Conservation (phyloP, 2,113 vertebrate genomes). For the Vidua macroura region DNA sequence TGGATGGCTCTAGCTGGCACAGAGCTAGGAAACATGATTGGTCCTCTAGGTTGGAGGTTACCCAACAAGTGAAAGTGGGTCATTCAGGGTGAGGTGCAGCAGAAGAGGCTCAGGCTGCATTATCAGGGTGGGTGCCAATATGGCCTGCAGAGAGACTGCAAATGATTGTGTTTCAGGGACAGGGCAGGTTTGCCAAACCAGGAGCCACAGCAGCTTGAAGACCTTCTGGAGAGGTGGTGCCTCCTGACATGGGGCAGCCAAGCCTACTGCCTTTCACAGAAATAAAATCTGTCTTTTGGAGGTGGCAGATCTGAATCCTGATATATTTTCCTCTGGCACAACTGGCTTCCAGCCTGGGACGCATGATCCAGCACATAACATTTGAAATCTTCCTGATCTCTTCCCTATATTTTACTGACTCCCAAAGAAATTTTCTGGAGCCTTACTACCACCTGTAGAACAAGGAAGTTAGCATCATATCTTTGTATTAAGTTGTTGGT, state of each 20-base stretch:
- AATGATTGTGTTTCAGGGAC: background rate
- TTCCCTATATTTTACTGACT: background rate
- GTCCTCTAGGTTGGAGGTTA: background rate
- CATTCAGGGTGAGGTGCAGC: background rate
- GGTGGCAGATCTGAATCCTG: background rate
- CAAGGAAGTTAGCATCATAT: background rate
- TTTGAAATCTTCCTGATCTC: background rate
- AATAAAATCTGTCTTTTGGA: background rate
- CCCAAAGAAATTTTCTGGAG: background rate
- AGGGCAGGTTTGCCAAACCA: background rate
- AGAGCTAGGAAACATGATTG: background rate
- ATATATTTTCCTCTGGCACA: background rate
- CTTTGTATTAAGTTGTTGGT: background rate
- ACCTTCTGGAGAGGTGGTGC: background rate
- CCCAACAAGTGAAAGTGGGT: background rate
- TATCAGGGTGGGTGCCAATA: background rate
- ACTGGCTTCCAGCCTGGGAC: background rate
- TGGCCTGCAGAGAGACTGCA: background rate
- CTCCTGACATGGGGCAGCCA: background rate
- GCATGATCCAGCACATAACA: background rate
- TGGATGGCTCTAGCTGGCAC: rapidly evolving
- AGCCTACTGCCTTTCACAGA: background rate
- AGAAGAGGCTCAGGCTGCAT: background rate
- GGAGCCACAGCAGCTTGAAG: background rate
- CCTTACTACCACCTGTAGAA: background rate